Evolutionary conservation across 2,888 invertebrate genomes (phyloP), one percentile per base, ranked within the genome.

Genomic region (Hoplodrina ambigua): DNA sequence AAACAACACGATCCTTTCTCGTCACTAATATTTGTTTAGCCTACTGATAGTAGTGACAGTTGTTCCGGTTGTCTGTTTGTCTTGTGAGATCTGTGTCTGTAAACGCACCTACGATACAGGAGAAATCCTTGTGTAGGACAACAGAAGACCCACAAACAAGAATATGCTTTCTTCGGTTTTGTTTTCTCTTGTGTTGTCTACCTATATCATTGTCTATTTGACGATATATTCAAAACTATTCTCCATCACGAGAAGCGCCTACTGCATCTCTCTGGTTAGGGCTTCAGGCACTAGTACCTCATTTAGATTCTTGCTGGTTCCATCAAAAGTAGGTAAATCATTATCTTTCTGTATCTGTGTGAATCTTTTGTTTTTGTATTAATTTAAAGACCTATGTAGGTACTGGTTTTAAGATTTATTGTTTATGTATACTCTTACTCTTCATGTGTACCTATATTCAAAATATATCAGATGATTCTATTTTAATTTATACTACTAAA

Each of bases 31-130:
- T 74, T 76, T 49, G 71, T 76, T 41, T 76, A 52, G 46, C 73
- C 77, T 76, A 76, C 46, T 74, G 62, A 17, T 37, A 37, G 11
- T 19, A 33, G 52, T 72, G 20, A 10, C n/a, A 37, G 50, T 25
- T 52, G 46, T 75, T 53, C 53, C 46, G 53, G n/a, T 20, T 41
- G 17, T 76, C 6, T 76, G 52, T 74, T 76, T 76, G 71, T 57
- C 17, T 33, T 19, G 52, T 53, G 25, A 75, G 53, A 75, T 72
- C 37, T 75, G n/a, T 66, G 67, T 59, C 30, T 15, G 37, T 54
- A 41, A 57, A 41, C 61, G 37, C 49, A 55, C 52, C 52, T 41
- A 61, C 2, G 41, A 19, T 61, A 33, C 44, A 46, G 25, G 54
- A 69, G 76, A 73, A 73, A 73, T 73, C 70, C 76, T 67, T 69